phyloP scores from a whole-genome alignment of 2,113 vertebrate species.

The Ochotona curzoniae region DNA sequence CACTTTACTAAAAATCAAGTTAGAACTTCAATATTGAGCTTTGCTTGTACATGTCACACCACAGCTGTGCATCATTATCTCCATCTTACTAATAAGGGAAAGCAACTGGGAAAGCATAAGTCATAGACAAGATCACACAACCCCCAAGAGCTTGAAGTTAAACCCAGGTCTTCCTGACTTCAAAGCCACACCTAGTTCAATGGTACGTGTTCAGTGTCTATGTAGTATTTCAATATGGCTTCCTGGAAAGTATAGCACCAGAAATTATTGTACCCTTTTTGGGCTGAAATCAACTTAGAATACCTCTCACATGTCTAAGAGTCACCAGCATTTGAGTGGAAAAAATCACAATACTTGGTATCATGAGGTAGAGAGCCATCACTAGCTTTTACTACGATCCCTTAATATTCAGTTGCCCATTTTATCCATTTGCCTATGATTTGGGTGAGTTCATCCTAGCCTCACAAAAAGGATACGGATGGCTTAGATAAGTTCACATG shows the following conservation, averaged over 20 bases:
- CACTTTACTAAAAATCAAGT: slow-evolving; percentile 23
- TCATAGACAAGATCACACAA: neutral
- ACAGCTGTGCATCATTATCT: neutral
- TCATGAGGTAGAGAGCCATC: neutral
- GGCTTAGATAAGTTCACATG: slow-evolving; percentile 45
- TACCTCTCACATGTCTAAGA: neutral
- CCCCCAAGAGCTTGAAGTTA: neutral
- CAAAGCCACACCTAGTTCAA: slow-evolving; percentile 30
- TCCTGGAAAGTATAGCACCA: slow-evolving; percentile 15
- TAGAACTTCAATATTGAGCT: neutral
- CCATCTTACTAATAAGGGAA: neutral
- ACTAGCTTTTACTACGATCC: neutral
- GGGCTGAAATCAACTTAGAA: neutral
- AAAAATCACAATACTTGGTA: slow-evolving; percentile 44
- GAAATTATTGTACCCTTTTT: slow-evolving; percentile 39
- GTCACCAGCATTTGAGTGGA: slow-evolving; percentile 18
- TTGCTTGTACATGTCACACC: neutral
- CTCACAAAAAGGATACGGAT: neutral
- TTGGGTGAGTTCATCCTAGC: neutral
- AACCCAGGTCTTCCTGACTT: neutral
- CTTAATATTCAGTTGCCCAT: neutral
- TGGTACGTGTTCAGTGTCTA: neutral
- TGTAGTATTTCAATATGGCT: neutral
- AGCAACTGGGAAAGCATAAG: neutral
- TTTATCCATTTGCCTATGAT: slow-evolving; percentile 9